Conservation (phyloP, 2,888 invertebrate genomes). For the Tetranychus truncatus region DNA sequence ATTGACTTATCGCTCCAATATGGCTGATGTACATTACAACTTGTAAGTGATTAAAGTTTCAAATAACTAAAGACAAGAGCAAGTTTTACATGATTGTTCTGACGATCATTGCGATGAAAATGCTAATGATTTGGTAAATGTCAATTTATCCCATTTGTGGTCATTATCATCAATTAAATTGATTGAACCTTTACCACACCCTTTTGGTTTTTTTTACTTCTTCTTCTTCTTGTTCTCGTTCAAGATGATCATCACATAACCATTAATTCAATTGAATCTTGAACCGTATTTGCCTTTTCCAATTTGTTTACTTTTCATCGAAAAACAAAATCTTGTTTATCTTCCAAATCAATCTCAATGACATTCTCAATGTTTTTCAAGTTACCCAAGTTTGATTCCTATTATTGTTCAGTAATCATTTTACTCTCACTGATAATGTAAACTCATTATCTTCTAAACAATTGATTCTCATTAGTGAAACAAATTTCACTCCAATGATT, state of each 20-base stretch:
- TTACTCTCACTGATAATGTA: background rate
- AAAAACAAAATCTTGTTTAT: too few relatives aligned
- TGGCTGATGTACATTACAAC: constrained; percentile 98
- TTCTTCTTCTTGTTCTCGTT: background rate
- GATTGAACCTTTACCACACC: background rate
- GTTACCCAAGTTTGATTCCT: too few relatives aligned
- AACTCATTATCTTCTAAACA: background rate
- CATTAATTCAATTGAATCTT: background rate
- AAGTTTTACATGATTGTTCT: constrained; percentile 36
- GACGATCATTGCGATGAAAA: too few relatives aligned
- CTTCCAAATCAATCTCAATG: too few relatives aligned
- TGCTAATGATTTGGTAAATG: background rate
- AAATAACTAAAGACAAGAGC: constrained; percentile 38
- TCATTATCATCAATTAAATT: background rate
- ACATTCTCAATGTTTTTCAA: too few relatives aligned
- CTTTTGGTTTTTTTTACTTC: background rate
- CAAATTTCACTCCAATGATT: background rate
- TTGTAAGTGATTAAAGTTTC: constrained; percentile 51
- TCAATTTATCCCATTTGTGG: background rate
- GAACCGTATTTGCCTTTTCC: background rate
- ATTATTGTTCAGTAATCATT: too few relatives aligned
- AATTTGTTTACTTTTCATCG: too few relatives aligned
- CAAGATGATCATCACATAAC: background rate
- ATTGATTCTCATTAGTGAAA: background rate
- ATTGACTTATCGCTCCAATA: constrained; percentile 72